These are phyloP conservation scores for Solenodon paradoxus DNA, from an alignment of 2,113 vertebrate genomes.

Conservation along the genomic window DNA sequence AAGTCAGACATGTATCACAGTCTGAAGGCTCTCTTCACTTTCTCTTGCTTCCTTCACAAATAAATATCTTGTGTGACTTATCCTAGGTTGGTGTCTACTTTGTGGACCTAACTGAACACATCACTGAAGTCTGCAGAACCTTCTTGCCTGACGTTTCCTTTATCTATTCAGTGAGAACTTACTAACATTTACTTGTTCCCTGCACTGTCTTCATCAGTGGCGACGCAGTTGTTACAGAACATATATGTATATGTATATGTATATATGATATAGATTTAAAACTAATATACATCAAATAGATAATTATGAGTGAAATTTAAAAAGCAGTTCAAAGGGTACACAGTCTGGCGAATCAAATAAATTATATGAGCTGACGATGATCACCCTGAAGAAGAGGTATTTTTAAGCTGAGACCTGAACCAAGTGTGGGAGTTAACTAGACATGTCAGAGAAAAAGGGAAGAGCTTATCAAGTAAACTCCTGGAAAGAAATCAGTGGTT, in stretches of 20 bases:
- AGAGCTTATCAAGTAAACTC: not conserved
- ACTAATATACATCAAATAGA: not conserved
- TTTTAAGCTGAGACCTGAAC: not conserved
- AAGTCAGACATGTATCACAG: not conserved
- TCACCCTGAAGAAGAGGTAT: not conserved
- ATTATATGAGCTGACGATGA: not conserved
- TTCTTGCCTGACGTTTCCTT: not conserved
- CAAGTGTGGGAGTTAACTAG: not conserved
- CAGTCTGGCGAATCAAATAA: not conserved
- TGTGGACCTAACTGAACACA: not conserved
- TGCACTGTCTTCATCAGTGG: not conserved
- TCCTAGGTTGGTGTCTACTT: not conserved
- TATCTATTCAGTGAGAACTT: not conserved
- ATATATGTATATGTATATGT: no score
- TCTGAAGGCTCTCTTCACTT: not conserved
- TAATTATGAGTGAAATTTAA: not conserved
- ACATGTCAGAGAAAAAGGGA: not conserved
- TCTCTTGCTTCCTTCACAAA: not conserved
- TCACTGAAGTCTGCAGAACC: not conserved
- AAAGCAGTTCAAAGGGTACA: not conserved
- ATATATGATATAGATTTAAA: no score
- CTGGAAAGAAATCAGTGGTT: not conserved
- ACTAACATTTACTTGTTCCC: not conserved
- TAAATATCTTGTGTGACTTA: not conserved
- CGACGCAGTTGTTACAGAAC: not conserved